Conservation (phyloP, 2,888 invertebrate genomes). For the Priocnemis perturbator region DNA sequence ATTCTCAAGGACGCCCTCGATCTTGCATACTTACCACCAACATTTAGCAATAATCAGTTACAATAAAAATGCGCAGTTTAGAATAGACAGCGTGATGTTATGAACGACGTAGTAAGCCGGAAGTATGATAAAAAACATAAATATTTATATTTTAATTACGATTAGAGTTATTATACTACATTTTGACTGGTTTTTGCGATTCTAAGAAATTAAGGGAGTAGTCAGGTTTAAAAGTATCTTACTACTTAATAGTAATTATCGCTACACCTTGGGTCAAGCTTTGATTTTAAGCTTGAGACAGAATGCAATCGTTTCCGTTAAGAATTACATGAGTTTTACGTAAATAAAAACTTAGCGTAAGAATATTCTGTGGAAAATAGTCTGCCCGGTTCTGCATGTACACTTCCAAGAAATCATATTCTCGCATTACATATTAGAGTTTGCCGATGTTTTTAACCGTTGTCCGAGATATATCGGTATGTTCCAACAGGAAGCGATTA, state of each 20-base stretch:
- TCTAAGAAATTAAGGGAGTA: slow-evolving; percentile 2
- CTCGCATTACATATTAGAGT: neutral
- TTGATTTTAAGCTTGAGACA: slow-evolving; percentile 11
- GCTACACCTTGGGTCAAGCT: slow-evolving; percentile 9
- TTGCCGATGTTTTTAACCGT: too few species aligned
- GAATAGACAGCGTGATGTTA: neutral
- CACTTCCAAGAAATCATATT: slow-evolving; percentile 14
- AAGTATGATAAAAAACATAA: slow-evolving; percentile 19
- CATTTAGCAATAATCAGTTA: slow-evolving; percentile 7
- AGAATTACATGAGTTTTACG: slow-evolving; percentile 17
- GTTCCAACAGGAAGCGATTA: slow-evolving; percentile 14
- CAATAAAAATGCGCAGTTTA: too few species aligned
- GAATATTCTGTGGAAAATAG: slow-evolving; percentile 9
- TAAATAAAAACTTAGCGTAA: slow-evolving; percentile 24
- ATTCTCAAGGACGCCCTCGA: too few species aligned
- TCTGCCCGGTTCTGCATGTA: neutral
- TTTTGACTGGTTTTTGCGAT: slow-evolving; percentile 14
- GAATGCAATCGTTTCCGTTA: slow-evolving; percentile 16
- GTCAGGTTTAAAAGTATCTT: slow-evolving; percentile 21
- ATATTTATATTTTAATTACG: slow-evolving; percentile 25
- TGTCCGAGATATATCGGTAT: neutral
- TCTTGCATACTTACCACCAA: too few species aligned
- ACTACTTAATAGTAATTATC: slow-evolving; percentile 11
- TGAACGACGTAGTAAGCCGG: slow-evolving; percentile 21
- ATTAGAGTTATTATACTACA: slow-evolving; percentile 33